Evolutionary conservation across 2,888 invertebrate species (phyloP).

Genomic region (Trichopoda pennipes): DNA sequence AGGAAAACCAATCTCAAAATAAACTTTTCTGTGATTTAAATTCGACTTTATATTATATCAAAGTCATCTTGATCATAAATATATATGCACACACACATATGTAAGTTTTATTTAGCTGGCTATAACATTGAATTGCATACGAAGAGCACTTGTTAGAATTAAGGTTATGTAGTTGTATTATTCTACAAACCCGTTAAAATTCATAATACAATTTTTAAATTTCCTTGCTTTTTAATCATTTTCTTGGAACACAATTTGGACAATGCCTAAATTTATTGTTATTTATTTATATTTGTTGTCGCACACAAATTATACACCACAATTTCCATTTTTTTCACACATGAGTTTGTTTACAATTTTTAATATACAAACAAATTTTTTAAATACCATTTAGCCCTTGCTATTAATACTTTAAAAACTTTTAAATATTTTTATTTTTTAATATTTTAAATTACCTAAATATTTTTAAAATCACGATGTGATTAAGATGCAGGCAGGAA

Average conservation of each 20-base stretch:
- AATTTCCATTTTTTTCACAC: slow-evolving; percentile 3
- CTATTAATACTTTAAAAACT: background rate
- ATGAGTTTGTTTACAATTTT: background rate
- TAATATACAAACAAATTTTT: slow-evolving; percentile 19
- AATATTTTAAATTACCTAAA: slow-evolving; percentile 58
- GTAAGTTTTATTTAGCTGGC: background rate
- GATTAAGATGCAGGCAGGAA: slow-evolving; percentile 59
- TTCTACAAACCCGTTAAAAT: slow-evolving; percentile 64
- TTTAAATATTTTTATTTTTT: slow-evolving; percentile 2
- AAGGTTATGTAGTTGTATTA: slow-evolving; percentile 56
- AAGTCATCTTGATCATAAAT: too few species aligned
- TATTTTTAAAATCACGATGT: slow-evolving; percentile 57
- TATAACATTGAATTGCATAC: slow-evolving; percentile 28
- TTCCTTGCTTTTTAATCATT: background rate
- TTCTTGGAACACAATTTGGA: background rate
- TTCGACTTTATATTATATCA: too few species aligned
- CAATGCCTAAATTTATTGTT: background rate
- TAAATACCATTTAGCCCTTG: background rate
- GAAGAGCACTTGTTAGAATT: slow-evolving; percentile 49
- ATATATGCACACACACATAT: background rate
- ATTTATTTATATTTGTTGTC: background rate
- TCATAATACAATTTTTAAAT: slow-evolving; percentile 39
- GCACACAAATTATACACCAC: slow-evolving; percentile 23
- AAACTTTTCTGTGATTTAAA: too few species aligned
- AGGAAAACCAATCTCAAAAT: too few species aligned